Conservation (phyloP, 1,140 invertebrate genomes). For the Contarinia nasturtii region DNA sequence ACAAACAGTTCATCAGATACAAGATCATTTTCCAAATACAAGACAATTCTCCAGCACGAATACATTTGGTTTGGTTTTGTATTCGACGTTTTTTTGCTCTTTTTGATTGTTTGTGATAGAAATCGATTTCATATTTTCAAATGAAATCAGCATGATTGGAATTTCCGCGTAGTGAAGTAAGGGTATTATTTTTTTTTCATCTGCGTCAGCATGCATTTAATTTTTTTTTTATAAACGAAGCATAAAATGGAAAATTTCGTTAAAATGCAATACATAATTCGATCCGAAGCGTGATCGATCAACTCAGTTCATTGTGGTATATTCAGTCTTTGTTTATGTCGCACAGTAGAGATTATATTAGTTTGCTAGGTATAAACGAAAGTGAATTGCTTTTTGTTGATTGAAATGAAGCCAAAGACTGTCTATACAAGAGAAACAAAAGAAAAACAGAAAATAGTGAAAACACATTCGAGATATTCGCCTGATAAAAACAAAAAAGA, state of each 20-base stretch:
- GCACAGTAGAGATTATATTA: background rate
- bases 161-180: background rate
- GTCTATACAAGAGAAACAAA: background rate
- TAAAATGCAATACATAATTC: too few relatives aligned
- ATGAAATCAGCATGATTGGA: background rate
- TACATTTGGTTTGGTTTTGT: background rate
- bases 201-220: too few relatives aligned
- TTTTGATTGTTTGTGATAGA: background rate
- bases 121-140: background rate
- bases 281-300: background rate
- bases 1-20: slow-evolving; percentile 7
- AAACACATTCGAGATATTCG: background rate
- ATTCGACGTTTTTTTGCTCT: background rate
- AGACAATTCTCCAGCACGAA: background rate
- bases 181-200: background rate
- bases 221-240: background rate
- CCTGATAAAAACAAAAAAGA: background rate
- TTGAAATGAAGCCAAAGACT: too few relatives aligned
- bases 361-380: background rate
- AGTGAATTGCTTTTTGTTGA: too few relatives aligned
- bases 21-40: background rate
- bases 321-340: background rate
- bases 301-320: background rate
- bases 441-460: background rate
- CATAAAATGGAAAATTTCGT: too few relatives aligned